Conservation (phyloP, 2,888 invertebrate species). For the Noctuana brunneofusca region DNA sequence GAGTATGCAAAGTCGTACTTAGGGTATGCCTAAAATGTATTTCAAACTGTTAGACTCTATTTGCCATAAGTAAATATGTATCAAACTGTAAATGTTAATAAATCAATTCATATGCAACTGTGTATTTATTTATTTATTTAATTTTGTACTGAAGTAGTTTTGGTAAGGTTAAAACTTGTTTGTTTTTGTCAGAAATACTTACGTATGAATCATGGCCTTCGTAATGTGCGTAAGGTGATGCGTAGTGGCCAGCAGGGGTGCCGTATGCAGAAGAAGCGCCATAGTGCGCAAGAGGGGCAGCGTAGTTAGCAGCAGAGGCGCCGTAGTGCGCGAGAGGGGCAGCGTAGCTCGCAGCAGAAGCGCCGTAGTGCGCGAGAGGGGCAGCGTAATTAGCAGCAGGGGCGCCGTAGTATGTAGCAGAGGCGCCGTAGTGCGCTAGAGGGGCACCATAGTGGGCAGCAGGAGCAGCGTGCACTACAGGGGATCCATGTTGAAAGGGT, state of each 20-base stretch:
- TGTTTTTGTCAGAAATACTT: conserved; percentile 30
- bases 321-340: conserved; percentile 46
- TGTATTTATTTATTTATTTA: too few relatives aligned
- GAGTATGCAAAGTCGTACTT: conserved; percentile 67
- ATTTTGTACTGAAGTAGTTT: too few relatives aligned
- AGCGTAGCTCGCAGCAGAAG: conserved; percentile 41
- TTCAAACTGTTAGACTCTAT: not conserved
- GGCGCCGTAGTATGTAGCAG: conserved; percentile 38
- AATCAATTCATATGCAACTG: not conserved
- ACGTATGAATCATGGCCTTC: conserved; percentile 47
- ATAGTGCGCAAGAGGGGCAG: conserved; percentile 47
- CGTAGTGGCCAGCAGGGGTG: conserved; percentile 37
- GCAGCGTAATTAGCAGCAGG: conserved; percentile 41
- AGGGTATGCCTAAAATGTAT: conserved; percentile 47
- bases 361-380: conserved; percentile 46
- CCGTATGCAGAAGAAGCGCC: conserved; percentile 40
- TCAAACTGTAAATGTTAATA: not conserved
- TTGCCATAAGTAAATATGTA: not conserved
- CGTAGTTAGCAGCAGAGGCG: conserved; percentile 41
- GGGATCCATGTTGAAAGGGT: conserved; percentile 48
- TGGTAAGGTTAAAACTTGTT: too few relatives aligned
- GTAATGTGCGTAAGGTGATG: conserved; percentile 43
- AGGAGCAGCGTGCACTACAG: conserved; percentile 44
- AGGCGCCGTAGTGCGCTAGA: conserved; percentile 45
- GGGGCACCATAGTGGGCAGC: conserved; percentile 48